These are phyloP conservation scores for Darevskia nairensis DNA, from an alignment of 2,797 vertebrate species.

Conservation along the genomic window DNA sequence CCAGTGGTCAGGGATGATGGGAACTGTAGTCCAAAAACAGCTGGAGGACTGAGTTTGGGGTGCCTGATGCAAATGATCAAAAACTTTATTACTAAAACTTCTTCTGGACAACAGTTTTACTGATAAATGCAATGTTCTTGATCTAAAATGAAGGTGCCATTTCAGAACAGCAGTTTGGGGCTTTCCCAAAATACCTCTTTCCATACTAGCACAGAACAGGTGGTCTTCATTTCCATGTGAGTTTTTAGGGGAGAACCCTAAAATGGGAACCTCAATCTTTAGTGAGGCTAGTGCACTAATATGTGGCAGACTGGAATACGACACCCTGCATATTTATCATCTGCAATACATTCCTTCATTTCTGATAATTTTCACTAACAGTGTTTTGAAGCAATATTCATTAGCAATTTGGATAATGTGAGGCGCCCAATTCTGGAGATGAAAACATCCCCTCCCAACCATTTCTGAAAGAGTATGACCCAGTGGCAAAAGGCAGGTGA, in stretches of 20 bases:
- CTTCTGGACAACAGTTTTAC: background rate
- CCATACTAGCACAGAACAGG: too few species aligned
- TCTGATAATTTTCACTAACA: background rate
- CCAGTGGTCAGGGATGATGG: too few species aligned
- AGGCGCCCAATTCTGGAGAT: background rate
- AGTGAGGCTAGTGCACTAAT: background rate
- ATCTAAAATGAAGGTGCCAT: background rate
- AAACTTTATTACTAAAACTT: background rate
- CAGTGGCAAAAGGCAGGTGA: background rate
- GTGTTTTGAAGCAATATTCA: background rate
- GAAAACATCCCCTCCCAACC: background rate
- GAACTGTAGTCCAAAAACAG: too few species aligned
- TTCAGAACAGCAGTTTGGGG: background rate
- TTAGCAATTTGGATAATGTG: background rate
- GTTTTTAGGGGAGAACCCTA: background rate
- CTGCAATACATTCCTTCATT: background rate
- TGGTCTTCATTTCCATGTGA: background rate
- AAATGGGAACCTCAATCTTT: background rate
- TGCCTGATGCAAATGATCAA: background rate
- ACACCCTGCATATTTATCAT: background rate
- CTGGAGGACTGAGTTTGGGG: too few species aligned
- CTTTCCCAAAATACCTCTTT: background rate
- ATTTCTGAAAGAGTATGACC: background rate
- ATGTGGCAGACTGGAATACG: background rate
- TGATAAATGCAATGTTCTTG: background rate